Conservation (phyloP, 1,140 invertebrate species). For the Bicyclus anynana region DNA sequence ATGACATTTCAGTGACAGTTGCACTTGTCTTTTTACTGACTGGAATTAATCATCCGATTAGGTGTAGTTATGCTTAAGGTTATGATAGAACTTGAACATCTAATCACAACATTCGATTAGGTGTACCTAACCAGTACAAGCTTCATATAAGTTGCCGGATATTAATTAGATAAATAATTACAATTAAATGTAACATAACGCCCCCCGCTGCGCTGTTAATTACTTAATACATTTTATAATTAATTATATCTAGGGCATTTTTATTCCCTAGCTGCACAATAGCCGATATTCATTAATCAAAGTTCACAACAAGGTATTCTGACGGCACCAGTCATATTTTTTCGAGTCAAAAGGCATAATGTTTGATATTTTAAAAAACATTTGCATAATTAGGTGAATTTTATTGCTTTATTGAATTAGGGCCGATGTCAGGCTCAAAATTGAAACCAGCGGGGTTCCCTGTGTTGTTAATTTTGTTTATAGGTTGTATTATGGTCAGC, state of each 20-base stretch:
- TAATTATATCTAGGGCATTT: slow-evolving; percentile 25
- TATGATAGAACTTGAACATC: background rate
- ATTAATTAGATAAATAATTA: background rate
- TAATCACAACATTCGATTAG: background rate
- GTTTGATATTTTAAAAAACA: slow-evolving; percentile 66
- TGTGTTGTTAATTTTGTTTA: slow-evolving; percentile 77
- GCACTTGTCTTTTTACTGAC: no score
- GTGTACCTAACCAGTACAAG: background rate
- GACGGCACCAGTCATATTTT: slow-evolving; percentile 65
- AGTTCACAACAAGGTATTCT: slow-evolving; percentile 42
- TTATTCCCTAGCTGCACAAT: slow-evolving; percentile 4
- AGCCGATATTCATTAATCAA: slow-evolving; percentile 51
- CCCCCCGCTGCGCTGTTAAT: slow-evolving; percentile 37
- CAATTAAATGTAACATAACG: slow-evolving; percentile 16
- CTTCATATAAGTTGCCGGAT: background rate
- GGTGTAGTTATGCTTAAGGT: no score
- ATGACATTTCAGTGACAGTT: no score
- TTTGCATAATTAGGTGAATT: slow-evolving; percentile 78
- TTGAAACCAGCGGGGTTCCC: slow-evolving; percentile 69
- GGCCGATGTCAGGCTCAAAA: slow-evolving; percentile 73
- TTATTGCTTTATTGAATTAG: slow-evolving; percentile 78
- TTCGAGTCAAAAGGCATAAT: slow-evolving; percentile 60
- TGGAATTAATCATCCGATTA: no score
- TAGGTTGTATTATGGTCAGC: slow-evolving; percentile 69
- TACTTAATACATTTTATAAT: slow-evolving; percentile 34